Percentiles rank a stretch among this genome's conserved stretches.
Evolutionary conservation across 2,113 vertebrate genomes (phyloP).

Genomic region (Motacilla tschutschensis): DNA sequence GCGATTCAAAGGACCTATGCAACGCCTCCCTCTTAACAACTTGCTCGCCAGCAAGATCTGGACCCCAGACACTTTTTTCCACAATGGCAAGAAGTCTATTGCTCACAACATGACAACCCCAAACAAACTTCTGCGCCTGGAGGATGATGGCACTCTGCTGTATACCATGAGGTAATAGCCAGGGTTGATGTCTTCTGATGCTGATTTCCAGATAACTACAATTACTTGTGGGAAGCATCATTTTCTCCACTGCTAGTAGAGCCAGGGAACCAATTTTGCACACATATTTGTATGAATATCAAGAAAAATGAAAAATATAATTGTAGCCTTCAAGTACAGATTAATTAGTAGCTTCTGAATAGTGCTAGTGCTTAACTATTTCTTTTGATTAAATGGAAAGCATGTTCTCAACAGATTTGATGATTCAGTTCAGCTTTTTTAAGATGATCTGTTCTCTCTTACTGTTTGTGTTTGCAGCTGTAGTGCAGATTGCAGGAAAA

Average conservation of each 20-base stretch:
- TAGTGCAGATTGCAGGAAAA: background rate
- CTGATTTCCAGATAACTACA: background rate
- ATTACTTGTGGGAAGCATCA: background rate
- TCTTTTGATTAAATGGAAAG: conserved; percentile 46
- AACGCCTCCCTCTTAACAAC: conserved; percentile 91
- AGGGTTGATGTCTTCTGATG: background rate
- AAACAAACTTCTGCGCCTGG: conserved; percentile 92
- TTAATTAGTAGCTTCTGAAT: conserved; percentile 51
- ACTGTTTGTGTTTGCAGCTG: conserved; percentile 20
- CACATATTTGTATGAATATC: background rate
- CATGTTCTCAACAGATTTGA: conserved; percentile 44
- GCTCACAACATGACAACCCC: conserved; percentile 98
- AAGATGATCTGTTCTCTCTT: conserved; percentile 2
- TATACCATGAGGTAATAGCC: conserved; percentile 93
- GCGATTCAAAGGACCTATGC: conserved; percentile 93
- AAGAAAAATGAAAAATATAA: conserved; percentile 43
- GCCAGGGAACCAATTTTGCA: background rate
- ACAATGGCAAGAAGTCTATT: conserved; percentile 96
- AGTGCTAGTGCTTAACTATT: conserved; percentile 41
- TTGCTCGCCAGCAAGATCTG: conserved; percentile 96
- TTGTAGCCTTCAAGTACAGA: conserved; percentile 10
- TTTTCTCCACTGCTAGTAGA: background rate
- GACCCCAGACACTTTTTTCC: conserved; percentile 97
- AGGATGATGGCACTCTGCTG: conserved; percentile 92
- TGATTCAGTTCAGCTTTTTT: conserved; percentile 47